phyloP scores from a whole-genome alignment of 2,113 vertebrate species.

The Hipposideros armiger region DNA sequence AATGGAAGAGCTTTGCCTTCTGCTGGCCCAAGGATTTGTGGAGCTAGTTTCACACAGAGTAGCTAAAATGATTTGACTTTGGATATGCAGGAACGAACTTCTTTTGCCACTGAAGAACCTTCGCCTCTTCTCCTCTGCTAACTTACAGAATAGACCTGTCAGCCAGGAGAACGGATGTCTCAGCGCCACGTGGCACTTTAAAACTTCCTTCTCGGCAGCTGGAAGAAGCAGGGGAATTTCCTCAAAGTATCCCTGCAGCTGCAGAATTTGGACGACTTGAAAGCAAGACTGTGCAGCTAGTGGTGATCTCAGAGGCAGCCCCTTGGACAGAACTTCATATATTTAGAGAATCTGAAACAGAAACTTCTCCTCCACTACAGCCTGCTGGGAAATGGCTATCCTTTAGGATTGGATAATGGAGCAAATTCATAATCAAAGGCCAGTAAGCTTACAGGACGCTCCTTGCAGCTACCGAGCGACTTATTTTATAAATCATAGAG shows the following conservation, averaged over 20 bases:
- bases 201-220: slow-evolving; percentile 80
- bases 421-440: slow-evolving; percentile 63
- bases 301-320: slow-evolving; percentile 77
- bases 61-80: background rate
- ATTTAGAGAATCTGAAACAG: slow-evolving; percentile 67
- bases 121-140: background rate
- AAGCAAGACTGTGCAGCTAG: slow-evolving; percentile 71
- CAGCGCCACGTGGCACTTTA: slow-evolving; percentile 74
- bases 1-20: background rate
- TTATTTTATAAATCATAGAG: slow-evolving; percentile 52
- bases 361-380: slow-evolving; percentile 66
- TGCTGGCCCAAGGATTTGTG: background rate
- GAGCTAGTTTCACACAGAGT: background rate
- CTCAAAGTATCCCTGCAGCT: slow-evolving; percentile 81
- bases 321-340: slow-evolving; percentile 75
- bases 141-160: slow-evolving; percentile 66
- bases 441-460: slow-evolving; percentile 50
- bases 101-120: background rate
- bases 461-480: slow-evolving; percentile 47
- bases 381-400: slow-evolving; percentile 62
- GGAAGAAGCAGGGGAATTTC: slow-evolving; percentile 79
- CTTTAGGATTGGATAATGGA: slow-evolving; percentile 52
- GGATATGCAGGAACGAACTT: background rate
- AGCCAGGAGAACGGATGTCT: slow-evolving; percentile 74
- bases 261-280: slow-evolving; percentile 77